Conservation (phyloP, 2,888 invertebrate genomes). For the Deilephila elpenor region DNA sequence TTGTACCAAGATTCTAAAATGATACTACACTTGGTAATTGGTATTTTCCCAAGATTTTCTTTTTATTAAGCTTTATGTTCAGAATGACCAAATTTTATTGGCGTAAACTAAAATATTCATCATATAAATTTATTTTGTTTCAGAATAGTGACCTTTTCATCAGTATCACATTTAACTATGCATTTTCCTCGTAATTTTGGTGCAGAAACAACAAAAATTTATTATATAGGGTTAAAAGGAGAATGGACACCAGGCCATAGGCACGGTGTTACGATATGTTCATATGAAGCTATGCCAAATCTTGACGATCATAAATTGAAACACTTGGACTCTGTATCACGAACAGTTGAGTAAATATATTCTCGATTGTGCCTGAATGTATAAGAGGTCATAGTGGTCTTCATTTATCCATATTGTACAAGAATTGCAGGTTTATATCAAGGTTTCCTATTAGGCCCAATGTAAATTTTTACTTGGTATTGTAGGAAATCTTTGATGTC, state of each 20-base stretch:
- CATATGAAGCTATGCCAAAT: constrained; percentile 94
- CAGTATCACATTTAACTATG: constrained; percentile 94
- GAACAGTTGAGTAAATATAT: constrained; percentile 78
- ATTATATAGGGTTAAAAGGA: constrained; percentile 97
- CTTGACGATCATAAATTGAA: constrained; percentile 92
- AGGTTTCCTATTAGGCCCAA: no score
- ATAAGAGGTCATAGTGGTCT: no score
- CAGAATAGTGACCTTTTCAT: constrained; percentile 96
- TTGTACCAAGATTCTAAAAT: no score
- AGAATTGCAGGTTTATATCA: no score
- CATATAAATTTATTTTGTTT: constrained; percentile 26
- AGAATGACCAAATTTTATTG: neutral
- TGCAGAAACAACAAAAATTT: constrained; percentile 92
- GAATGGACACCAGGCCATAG: constrained; percentile 94
- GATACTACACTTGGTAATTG: no score
- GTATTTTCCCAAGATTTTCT: no score
- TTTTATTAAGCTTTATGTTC: no score
- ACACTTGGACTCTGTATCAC: constrained; percentile 85
- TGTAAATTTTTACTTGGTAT: no score
- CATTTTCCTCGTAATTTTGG: constrained; percentile 97
- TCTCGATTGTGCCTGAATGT: neutral
- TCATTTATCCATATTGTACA: no score
- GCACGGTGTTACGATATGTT: constrained; percentile 96
- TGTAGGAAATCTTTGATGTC: no score
- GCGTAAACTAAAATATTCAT: neutral